Evolutionary conservation across 2,797 vertebrate species (phyloP).

Genomic region (Garrulus glandarius): DNA sequence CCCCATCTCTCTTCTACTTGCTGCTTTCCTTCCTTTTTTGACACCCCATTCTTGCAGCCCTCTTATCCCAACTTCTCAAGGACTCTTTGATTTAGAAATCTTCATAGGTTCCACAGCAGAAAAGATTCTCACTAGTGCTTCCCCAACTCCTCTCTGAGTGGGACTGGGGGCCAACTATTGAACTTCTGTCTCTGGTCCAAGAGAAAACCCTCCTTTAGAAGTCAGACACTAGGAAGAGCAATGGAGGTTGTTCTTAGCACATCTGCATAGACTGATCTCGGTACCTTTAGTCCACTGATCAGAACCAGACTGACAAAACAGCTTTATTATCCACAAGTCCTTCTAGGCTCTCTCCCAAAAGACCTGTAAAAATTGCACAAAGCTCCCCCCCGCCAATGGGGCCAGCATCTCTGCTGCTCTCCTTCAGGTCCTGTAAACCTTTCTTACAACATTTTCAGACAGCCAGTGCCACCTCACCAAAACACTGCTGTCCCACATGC

Average conservation of each 20-base stretch:
- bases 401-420: background rate
- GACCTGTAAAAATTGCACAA: background rate
- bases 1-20: background rate
- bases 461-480: background rate
- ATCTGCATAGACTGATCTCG: background rate
- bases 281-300: background rate
- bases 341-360: background rate
- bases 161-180: background rate
- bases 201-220: background rate
- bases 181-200: background rate
- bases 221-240: background rate
- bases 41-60: background rate
- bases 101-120: background rate
- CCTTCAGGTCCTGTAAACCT: background rate
- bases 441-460: background rate
- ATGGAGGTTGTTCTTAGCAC: background rate
- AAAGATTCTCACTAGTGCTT: background rate
- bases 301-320: background rate
- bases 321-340: background rate
- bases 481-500: background rate
- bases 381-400: accelerated
- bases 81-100: background rate
- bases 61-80: background rate
- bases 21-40: background rate
- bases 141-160: background rate